Evolutionary conservation across 2,888 invertebrate genomes (phyloP).

Genomic region (Bursaphelenchus okinawaensis): DNA sequence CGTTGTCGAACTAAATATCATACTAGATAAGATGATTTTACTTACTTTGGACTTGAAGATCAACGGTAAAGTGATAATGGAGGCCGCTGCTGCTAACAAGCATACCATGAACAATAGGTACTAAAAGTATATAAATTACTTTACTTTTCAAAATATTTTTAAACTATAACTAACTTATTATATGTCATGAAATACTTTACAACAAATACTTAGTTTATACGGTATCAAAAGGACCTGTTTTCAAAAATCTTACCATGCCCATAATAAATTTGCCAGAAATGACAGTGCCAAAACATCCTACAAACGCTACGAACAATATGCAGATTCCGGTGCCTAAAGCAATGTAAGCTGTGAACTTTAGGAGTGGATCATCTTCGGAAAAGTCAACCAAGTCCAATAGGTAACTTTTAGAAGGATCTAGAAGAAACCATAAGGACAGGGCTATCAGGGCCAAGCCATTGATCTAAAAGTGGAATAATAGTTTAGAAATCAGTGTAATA

Average conservation of each 20-base stretch:
- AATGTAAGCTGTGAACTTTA: slow-evolving; percentile 39
- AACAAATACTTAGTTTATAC: too few species aligned
- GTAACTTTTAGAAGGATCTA: slow-evolving; percentile 53
- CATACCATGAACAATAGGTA: slow-evolving; percentile 2
- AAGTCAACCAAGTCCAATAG: slow-evolving; percentile 53
- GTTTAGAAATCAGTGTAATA: too few species aligned
- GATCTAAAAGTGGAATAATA: slow-evolving; percentile 30
- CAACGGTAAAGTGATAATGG: slow-evolving; percentile 6
- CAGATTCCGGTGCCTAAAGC: slow-evolving; percentile 37
- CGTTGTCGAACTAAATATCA: slow-evolving; percentile 35
- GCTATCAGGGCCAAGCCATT: slow-evolving; percentile 46
- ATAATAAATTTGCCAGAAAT: slow-evolving; percentile 46
- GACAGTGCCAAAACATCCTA: slow-evolving; percentile 51
- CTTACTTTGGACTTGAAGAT: slow-evolving; percentile 11
- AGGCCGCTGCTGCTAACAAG: neutral
- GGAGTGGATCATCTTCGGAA: slow-evolving; percentile 52
- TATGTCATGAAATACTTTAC: too few species aligned
- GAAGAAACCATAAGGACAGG: slow-evolving; percentile 52
- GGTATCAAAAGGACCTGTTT: too few species aligned
- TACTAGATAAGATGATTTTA: neutral
- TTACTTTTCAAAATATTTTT: neutral
- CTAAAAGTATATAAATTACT: neutral
- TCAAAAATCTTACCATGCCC: slow-evolving; percentile 35
- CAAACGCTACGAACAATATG: slow-evolving; percentile 46
- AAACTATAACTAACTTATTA: too few species aligned